Base-by-base conservation (phyloP, 2,888 invertebrate species). In the Heliconius cydno region DNA sequence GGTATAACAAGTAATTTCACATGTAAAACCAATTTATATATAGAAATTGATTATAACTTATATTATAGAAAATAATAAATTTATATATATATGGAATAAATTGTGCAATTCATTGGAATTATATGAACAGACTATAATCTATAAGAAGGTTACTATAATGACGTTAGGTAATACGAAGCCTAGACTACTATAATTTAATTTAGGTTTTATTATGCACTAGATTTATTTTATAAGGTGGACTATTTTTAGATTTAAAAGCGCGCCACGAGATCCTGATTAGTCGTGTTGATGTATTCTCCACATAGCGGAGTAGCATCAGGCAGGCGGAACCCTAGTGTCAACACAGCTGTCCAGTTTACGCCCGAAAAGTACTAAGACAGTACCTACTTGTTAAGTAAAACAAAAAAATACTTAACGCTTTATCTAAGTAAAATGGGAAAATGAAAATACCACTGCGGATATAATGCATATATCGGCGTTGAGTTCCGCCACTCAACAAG, bases 161-260 rank as follows among this genome's bases (percentile, higher is more conserved):
- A 73, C 57, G 60, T 73, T 60, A 73, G 73, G 13, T 13, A 57
- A 73, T 34, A 34, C 60, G 73, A 73, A 60, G 34, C 73, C 73
- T 60, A 73, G 63, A 75, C 63, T 12, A 22, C 60, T 65, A 65
- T 75, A 75, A 75, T 75, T 66, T 28, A 46, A 66, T 75, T 46
- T 46, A 65, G 28, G n/a, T 28, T 74, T 25, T 74, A 68, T 60
- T 41, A 75, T 75, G 65, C 75, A 65, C 65, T 75, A 63, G 74
- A 75, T 65, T 65, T 65, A 7, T 46, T 34, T 75, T 65, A 46
- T 46, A 46, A 66, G 10, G 28, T 65, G 5, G 5, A n/a, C 28
- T 74, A 75, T 68, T 46, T 70, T 15, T 68, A 74, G 34, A 30
- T 5, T 15, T n/a, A 25, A 25, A 15, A 10, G n/a, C 2, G 52